phyloP scores from a whole-genome alignment of 2,888 invertebrate genomes.

The Atherix ibis region DNA sequence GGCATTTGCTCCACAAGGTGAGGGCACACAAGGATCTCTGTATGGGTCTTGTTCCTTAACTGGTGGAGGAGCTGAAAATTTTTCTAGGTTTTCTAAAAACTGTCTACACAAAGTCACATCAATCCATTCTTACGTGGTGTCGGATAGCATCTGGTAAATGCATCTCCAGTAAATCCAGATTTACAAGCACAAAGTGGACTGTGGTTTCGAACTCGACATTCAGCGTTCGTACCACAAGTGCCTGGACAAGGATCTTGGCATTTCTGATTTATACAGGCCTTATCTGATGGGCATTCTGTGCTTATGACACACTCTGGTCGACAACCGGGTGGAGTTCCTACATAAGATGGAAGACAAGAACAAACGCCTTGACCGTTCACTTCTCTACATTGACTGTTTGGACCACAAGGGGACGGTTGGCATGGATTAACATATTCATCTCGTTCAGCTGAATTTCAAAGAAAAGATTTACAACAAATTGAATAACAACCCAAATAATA shows the following conservation, averaged over 20 bases:
- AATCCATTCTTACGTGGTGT: slow-evolving; percentile 33
- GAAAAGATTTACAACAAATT: no score
- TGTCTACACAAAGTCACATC: no score
- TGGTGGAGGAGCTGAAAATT: slow-evolving; percentile 19
- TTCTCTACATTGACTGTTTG: slow-evolving; percentile 57
- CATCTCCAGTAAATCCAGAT: slow-evolving; percentile 55
- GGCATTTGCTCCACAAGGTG: slow-evolving; percentile 57
- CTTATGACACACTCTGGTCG: slow-evolving; percentile 65
- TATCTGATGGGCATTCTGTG: slow-evolving; percentile 54
- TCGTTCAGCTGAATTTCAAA: slow-evolving; percentile 27
- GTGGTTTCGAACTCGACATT: slow-evolving; percentile 61
- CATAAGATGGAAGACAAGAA: slow-evolving; percentile 53
- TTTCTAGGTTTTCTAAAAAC: slow-evolving; percentile 27
- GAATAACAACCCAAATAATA: no score
- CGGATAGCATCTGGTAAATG: slow-evolving; percentile 47
- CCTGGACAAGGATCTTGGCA: slow-evolving; percentile 63
- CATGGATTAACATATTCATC: slow-evolving; percentile 40
- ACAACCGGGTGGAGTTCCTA: slow-evolving; percentile 60
- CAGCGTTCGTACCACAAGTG: slow-evolving; percentile 48
- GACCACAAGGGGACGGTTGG: slow-evolving; percentile 55
- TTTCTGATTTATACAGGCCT: slow-evolving; percentile 60
- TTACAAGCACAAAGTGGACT: slow-evolving; percentile 62
- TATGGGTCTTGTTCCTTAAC: slow-evolving; percentile 19
- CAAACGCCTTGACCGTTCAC: slow-evolving; percentile 57
- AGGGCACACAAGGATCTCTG: slow-evolving; percentile 49